Percentiles rank a stretch among this genome's conserved stretches.
phyloP scores from a whole-genome alignment of 2,113 vertebrate species.

The Nansenia antarctica region DNA sequence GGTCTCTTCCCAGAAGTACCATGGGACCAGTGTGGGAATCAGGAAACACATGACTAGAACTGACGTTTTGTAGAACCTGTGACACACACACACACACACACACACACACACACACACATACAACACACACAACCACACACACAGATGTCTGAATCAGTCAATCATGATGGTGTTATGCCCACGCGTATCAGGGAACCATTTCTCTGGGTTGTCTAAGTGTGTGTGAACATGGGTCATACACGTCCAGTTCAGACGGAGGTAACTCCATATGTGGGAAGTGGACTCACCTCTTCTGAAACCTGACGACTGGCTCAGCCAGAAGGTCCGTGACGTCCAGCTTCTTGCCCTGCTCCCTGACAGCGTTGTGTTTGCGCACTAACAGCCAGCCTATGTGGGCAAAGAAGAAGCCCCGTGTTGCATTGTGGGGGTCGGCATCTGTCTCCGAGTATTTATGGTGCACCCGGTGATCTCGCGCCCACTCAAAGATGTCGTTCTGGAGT shows the following conservation, averaged over 20 bases:
- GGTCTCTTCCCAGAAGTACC: slow-evolving; percentile 80
- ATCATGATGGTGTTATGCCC: too few species aligned
- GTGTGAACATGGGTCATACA: too few species aligned
- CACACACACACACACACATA: too few species aligned
- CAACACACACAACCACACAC: too few species aligned
- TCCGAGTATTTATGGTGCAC: slow-evolving; percentile 88
- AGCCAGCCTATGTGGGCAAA: slow-evolving; percentile 89
- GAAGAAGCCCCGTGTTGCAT: slow-evolving; percentile 83
- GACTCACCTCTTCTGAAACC: slow-evolving; percentile 83
- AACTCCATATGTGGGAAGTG: too few species aligned
- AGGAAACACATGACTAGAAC: slow-evolving; percentile 82
- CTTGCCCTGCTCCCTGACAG: slow-evolving; percentile 81
- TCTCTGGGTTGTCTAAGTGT: too few species aligned
- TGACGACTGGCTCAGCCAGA: slow-evolving; percentile 81
- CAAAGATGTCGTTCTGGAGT: slow-evolving; percentile 82
- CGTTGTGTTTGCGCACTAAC: slow-evolving; percentile 84
- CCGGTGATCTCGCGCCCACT: slow-evolving; percentile 85
- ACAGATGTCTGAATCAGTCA: too few species aligned
- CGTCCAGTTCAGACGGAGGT: too few species aligned
- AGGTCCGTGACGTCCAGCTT: slow-evolving; percentile 81
- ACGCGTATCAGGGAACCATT: too few species aligned
- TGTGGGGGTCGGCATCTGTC: slow-evolving; percentile 85
- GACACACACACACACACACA: too few species aligned
- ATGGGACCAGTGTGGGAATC: slow-evolving; percentile 79
- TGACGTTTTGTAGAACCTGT: slow-evolving; percentile 79